Evolutionary conservation across 2,113 vertebrate genomes (phyloP).

Genomic region (Sinocyclocheilus maitianheensis): DNA sequence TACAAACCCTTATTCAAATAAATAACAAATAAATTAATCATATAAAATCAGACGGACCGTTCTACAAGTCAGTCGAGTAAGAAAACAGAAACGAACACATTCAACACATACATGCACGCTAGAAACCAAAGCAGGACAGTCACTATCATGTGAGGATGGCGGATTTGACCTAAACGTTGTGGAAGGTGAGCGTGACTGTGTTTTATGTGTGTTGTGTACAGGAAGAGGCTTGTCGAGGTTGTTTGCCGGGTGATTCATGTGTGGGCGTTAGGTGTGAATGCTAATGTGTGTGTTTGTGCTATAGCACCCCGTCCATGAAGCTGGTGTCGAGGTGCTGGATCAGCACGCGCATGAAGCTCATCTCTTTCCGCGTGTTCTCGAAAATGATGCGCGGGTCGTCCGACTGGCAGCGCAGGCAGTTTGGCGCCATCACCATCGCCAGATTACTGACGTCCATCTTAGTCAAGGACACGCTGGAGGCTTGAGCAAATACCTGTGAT

Average conservation of each 20-base stretch:
- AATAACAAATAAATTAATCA: constrained; percentile 57
- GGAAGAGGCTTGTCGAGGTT: constrained; percentile 45
- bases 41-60: constrained; percentile 46
- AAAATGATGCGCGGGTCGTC: constrained; percentile 96
- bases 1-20: constrained; percentile 55
- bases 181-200: not conserved
- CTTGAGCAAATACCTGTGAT: constrained; percentile 88
- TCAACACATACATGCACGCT: constrained; percentile 26
- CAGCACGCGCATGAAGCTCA: constrained; percentile 95
- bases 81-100: constrained; percentile 28
- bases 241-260: constrained; percentile 40
- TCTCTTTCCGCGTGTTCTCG: constrained; percentile 98
- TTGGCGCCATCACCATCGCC: constrained; percentile 99
- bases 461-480: constrained; percentile 89
- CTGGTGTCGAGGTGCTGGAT: constrained; percentile 96
- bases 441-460: constrained; percentile 99
- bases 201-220: not conserved
- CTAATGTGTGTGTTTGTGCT: constrained; percentile 41
- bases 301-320: constrained; percentile 81
- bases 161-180: not conserved
- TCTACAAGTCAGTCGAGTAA: constrained; percentile 51
- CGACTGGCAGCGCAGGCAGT: constrained; percentile 95
- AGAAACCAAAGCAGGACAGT: constrained; percentile 40
- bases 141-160: constrained; percentile 27
- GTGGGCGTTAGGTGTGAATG: constrained; percentile 50